Conservation (phyloP, 1,140 invertebrate species). For the Arctopsyche grandis region DNA sequence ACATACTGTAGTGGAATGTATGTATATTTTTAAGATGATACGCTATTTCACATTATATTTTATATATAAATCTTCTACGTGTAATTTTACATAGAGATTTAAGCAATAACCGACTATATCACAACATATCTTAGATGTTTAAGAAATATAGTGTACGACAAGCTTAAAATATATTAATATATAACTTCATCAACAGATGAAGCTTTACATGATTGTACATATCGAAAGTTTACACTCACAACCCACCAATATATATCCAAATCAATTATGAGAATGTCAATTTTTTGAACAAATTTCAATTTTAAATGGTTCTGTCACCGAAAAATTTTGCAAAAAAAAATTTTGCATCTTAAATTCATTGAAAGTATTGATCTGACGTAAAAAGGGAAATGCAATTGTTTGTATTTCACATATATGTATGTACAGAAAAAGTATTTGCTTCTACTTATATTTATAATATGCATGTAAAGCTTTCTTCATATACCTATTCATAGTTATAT, state of each 20-base stretch:
- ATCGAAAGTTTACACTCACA: too few relatives aligned
- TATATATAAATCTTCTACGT: conserved; percentile 21
- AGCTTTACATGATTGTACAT: too few relatives aligned
- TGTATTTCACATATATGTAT: too few relatives aligned
- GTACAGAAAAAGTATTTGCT: conserved; percentile 4
- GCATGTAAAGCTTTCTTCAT: not conserved
- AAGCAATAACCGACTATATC: conserved; percentile 55
- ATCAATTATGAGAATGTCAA: too few relatives aligned
- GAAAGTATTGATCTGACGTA: too few relatives aligned
- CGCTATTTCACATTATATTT: conserved; percentile 5
- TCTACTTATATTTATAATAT: not conserved
- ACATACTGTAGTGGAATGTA: conserved; percentile 1
- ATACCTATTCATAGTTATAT: not conserved
- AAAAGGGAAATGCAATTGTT: not conserved
- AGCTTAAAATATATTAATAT: not conserved
- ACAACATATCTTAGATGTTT: conserved; percentile 52
- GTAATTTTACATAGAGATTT: conserved; percentile 21
- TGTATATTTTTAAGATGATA: conserved; percentile 11
- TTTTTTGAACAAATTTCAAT: too few relatives aligned
- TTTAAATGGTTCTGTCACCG: too few relatives aligned
- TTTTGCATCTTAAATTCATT: too few relatives aligned
- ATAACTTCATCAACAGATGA: not conserved
- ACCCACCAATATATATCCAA: not conserved
- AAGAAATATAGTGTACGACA: not conserved
- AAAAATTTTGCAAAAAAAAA: too few relatives aligned